Evolutionary conservation across 92 coral and sea anemone genomes (phyloP).

Genomic region (Phenganax marumi): DNA sequence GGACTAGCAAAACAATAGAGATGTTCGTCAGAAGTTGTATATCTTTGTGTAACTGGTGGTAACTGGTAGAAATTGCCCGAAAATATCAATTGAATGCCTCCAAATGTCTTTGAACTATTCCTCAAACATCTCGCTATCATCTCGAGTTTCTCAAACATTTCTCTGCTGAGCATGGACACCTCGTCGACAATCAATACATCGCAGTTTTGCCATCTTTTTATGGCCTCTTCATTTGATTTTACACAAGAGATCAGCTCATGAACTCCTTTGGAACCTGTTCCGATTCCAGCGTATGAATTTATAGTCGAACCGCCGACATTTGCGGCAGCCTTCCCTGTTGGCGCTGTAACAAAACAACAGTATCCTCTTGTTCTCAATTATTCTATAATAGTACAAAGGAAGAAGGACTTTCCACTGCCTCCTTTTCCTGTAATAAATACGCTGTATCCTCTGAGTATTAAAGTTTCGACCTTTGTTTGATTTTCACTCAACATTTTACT

Average conservation of each 20-base stretch:
- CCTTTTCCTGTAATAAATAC: conserved; percentile 10
- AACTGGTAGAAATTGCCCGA: conserved; percentile 44
- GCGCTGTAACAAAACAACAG: conserved; percentile 42
- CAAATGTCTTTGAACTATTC: conserved; percentile 27
- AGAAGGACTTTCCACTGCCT: conserved; percentile 9
- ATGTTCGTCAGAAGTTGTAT: conserved; percentile 19
- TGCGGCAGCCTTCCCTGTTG: conserved; percentile 46
- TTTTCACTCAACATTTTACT: not conserved
- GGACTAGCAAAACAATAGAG: conserved; percentile 21
- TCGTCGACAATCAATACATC: conserved; percentile 40
- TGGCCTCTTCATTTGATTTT: conserved; percentile 16
- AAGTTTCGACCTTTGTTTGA: not conserved
- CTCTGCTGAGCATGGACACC: conserved; percentile 49
- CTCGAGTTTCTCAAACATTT: conserved; percentile 48
- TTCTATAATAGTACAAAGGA: conserved; percentile 3
- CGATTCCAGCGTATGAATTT: conserved; percentile 40
- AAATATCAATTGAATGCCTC: conserved; percentile 49
- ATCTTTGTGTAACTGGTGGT: not conserved
- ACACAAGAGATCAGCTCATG: conserved; percentile 40
- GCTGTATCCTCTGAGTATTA: not conserved
- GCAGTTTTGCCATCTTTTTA: conserved; percentile 37
- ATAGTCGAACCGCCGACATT: conserved; percentile 36
- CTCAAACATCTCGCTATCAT: conserved; percentile 32
- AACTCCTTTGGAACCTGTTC: conserved; percentile 29
- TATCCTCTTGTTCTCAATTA: not conserved